Base-by-base conservation (phyloP, 2,113 vertebrate species). In the Myiagra hebetior region DNA sequence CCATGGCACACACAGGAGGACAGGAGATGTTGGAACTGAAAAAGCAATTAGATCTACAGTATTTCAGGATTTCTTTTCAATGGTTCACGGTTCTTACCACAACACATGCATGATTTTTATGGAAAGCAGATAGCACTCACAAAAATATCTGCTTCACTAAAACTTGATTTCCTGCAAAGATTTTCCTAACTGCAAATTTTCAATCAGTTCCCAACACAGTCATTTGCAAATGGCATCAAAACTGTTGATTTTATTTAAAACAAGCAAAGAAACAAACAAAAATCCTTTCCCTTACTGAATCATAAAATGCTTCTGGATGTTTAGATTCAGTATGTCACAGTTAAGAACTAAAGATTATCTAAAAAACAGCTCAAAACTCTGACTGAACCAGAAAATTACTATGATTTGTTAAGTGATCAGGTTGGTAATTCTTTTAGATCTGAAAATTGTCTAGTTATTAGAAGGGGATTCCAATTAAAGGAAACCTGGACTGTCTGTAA, bases 101-200 rank as follows among this genome's bases (percentile, higher is more conserved):
- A 93, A 89, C 28, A 84, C 47, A 95, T 52, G 72, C 55, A 72
- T 1, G 4, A 39, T 47, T 92, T 91, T 91, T 93, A 95, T 91
- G 77, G 60, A 94, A 93, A 95, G 65, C 44, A 96, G 73, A 94
- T 91, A 95, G 72, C 59, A 64, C 50, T 55, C 69, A 85, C 75
- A 89, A 94, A 95, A 95, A 84, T 88, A 96, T 84, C 86, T 67
- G 39, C 39, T 87, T 95, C 10, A 2, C 82, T 83, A 78, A 93
- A 92, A 84, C 59, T 91, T 86, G 64, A 92, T 91, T 95, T 93
- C 56, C 59, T 70, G 42, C 15, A 62, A 88, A 92, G 67, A 84
- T 70, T 86, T 90, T 79, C 42, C 46, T 3, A 1, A 75, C 76
- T 87, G 52, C 64, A 95, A 74, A 80, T 86, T 86, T 89, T 81